These are phyloP conservation scores for Spea hammondii DNA, from an alignment of 2,797 vertebrate genomes.

Conservation along the genomic window DNA sequence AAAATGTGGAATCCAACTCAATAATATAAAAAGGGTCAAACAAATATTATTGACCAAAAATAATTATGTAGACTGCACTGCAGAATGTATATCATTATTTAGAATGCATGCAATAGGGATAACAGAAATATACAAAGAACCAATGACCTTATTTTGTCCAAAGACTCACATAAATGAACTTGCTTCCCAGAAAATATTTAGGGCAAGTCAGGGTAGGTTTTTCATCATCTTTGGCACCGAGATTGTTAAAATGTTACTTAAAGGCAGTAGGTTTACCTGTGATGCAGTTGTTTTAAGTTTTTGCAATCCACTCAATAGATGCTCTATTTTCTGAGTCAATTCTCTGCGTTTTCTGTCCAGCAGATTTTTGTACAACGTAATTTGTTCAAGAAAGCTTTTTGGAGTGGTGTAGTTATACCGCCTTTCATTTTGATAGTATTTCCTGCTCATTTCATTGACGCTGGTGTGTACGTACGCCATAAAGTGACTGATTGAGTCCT, in stretches of 20 bases:
- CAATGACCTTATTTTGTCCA: no score
- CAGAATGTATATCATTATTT: neutral
- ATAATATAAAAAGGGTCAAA: no score
- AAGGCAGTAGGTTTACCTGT: slow-evolving; percentile 67
- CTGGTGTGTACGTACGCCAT: slow-evolving; percentile 79
- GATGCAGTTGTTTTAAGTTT: slow-evolving; percentile 76
- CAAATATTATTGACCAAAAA: no score
- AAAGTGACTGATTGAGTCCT: slow-evolving; percentile 82
- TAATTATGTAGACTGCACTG: no score
- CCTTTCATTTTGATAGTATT: slow-evolving; percentile 75
- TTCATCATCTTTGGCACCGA: neutral
- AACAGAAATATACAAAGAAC: no score
- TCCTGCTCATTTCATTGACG: slow-evolving; percentile 76
- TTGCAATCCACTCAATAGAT: slow-evolving; percentile 73
- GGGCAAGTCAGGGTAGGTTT: no score
- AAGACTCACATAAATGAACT: no score
- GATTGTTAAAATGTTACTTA: neutral
- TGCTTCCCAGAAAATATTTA: no score
- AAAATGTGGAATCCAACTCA: no score
- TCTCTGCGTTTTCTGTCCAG: slow-evolving; percentile 72
- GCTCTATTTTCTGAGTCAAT: slow-evolving; percentile 67
- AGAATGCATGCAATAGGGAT: neutral
- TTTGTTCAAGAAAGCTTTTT: slow-evolving; percentile 84
- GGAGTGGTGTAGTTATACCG: slow-evolving; percentile 77
- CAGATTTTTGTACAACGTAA: slow-evolving; percentile 75